Base-by-base conservation (phyloP, 2,797 vertebrate species). In the Telmatherina bonti region DNA sequence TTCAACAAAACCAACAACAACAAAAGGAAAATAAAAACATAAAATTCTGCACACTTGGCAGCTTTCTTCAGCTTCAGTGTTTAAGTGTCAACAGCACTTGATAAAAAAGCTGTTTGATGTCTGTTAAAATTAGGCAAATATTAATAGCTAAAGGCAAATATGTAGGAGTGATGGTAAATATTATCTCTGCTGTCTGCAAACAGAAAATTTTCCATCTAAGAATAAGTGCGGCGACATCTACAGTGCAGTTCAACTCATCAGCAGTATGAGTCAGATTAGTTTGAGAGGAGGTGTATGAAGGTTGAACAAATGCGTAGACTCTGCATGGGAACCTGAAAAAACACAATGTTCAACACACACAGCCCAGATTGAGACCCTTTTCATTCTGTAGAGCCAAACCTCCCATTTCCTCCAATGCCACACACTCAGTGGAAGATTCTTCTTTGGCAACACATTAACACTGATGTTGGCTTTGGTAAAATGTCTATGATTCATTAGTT, bases 91-190 rank as follows among this genome's bases (percentile, higher is more conserved):
- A 76, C 82, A 71, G 18, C 4, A 26, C 72, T 59, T 69, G 24
- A 58, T 83, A 56, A 82, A 85, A 76, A 80, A 70, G 54, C 75
- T 74, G 69, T 84, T 87, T 81, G 74, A 89, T 72, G 74, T 81
- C 43, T 18, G 61, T 70, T 55, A 60, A 81, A 85, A 69, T 24
- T 33, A 78, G 73, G 68, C 64, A 64, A 78, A 85, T 55, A 57
- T 29, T 36, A 59, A 76, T 5, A 41, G 70, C 12, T 36, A 30
- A 78, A 53, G 67, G 68, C 36, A 79, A 85, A 82, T 29, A 82
- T 13, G 38, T 18, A 27, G 33, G 6, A 30, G 31, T 5, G 52
- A 62, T 0, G 47, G 76, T 38, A 76, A 77, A 84, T 54, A 68
- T 30, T 15, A 15, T 27, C 0, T 4, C 8, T 12, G 8, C 30